Evolutionary conservation across 2,888 invertebrate species (phyloP), one percentile per base, ranked within the genome.

Genomic region (Anthophora plumipes): DNA sequence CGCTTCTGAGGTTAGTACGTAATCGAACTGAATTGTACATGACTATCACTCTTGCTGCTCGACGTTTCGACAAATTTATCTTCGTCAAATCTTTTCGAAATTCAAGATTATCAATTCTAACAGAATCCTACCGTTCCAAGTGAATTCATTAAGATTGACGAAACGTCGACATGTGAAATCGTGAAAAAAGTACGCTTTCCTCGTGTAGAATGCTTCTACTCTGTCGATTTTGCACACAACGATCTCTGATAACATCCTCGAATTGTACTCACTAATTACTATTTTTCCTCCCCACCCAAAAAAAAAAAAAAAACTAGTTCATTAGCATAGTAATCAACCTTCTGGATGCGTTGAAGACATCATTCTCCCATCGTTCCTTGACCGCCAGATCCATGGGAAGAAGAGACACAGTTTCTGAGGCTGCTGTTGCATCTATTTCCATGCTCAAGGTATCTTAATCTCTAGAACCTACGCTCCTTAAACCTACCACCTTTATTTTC

Each of bases 261-360:
- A 17, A 5, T 22, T 12, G 11, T 0, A 12, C n/a, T 17, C 8
- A 55, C 39, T 46, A 25, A 41, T 41, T 5, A 6, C 3, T 37
- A 60, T 41, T 80, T 72, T 79, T 84, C 22, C 85, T 72, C n/a
- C n/a, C n/a, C n/a, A n/a, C n/a, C n/a, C n/a, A n/a, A n/a, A n/a
- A n/a, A n/a, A n/a, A n/a, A n/a, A n/a, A n/a, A n/a, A n/a, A n/a
- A n/a, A 85, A 93, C 83, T 95, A 98, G 98, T 97, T 98, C 94
- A 97, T 98, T 94, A 97, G 97, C 95, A 97, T 98, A 94, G 97
- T 98, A 71, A 96, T 98, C 92, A 97, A 97, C 93, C 96, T 98
- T 59, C 94, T 98, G 94, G 98, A 98, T 91, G 98, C 98, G 75
- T 94, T 98, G 92, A 98, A 98, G 94, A 98, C 98, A 41, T 98